phyloP scores from a whole-genome alignment of 2,797 vertebrate species.

The Enteromius fasciolatus region DNA sequence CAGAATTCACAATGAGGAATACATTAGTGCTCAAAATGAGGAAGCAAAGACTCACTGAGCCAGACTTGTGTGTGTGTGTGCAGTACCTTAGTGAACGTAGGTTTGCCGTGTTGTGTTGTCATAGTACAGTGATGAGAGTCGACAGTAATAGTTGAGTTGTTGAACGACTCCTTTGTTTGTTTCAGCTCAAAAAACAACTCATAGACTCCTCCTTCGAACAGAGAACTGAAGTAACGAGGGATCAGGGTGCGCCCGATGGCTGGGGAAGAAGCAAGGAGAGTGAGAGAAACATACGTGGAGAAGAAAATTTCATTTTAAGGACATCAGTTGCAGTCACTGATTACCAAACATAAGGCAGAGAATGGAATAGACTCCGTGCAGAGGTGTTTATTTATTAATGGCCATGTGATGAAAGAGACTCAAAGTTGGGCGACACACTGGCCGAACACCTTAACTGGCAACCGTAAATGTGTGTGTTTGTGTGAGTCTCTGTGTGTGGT shows the following conservation, averaged over 20 bases:
- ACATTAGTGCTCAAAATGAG: conserved; percentile 58
- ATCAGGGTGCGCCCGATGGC: conserved; percentile 98
- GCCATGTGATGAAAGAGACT: conserved; percentile 29
- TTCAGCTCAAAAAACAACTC: conserved; percentile 97
- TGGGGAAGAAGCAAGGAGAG: conserved; percentile 64
- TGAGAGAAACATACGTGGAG: conserved; percentile 48
- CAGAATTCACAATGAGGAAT: conserved; percentile 64
- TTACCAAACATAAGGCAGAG: background rate
- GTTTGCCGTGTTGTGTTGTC: conserved; percentile 98
- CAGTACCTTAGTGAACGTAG: conserved; percentile 96
- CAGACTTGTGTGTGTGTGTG: conserved; percentile 11
- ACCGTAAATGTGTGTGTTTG: conserved; percentile 54
- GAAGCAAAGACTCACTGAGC: conserved; percentile 44
- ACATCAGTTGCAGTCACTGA: background rate
- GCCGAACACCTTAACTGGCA: conserved; percentile 26
- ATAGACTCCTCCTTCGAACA: conserved; percentile 97
- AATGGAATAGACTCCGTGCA: background rate
- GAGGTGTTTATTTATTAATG: conserved; percentile 35
- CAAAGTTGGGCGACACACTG: conserved; percentile 33
- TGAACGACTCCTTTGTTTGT: conserved; percentile 98
- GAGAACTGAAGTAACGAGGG: conserved; percentile 98
- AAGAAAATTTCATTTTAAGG: conserved; percentile 38
- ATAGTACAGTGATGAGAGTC: conserved; percentile 99
- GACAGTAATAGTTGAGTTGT: conserved; percentile 96
- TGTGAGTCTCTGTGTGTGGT: conserved; percentile 63